A percentile compares a stretch with the other conserved stretches of the same genome.
Evolutionary conservation across 2,797 vertebrate species (phyloP).

Genomic region (Chelidonichthys spinosus): DNA sequence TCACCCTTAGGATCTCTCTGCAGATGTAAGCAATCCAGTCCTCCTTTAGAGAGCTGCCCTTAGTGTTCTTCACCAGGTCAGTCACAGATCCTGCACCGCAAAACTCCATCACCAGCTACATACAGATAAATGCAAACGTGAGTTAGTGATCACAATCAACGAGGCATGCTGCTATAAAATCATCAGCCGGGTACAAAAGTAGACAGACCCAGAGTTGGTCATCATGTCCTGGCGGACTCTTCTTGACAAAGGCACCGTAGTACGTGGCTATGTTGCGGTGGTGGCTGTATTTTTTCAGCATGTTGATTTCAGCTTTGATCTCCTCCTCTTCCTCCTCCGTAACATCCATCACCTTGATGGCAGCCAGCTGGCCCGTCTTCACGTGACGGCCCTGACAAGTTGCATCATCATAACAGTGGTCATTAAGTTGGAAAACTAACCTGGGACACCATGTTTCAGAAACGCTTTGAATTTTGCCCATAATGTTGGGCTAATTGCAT

Average conservation of each 20-base stretch:
- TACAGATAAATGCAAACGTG: conserved; percentile 44
- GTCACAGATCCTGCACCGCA: conserved; percentile 95
- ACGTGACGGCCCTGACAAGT: conserved; percentile 85
- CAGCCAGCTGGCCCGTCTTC: conserved; percentile 92
- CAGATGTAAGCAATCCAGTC: conserved; percentile 96
- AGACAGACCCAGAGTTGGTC: conserved; percentile 94
- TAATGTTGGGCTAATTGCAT: conserved; percentile 18
- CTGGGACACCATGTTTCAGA: neutral
- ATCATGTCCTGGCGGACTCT: conserved; percentile 93
- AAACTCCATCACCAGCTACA: conserved; percentile 95
- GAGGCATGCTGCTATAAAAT: neutral
- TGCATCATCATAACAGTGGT: conserved; percentile 14
- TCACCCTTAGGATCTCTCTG: conserved; percentile 93
- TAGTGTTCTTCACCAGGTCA: conserved; percentile 94
- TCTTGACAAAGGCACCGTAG: conserved; percentile 96
- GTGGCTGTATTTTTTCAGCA: conserved; percentile 96
- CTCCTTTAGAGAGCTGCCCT: conserved; percentile 93
- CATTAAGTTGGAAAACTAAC: conserved; percentile 11
- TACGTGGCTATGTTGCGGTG: conserved; percentile 97
- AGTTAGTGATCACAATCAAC: conserved; percentile 14
- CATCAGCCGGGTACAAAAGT: neutral
- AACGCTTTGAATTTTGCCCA: neutral
- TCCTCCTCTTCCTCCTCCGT: conserved; percentile 97
- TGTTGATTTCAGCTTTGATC: conserved; percentile 97
- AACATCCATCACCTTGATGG: conserved; percentile 97